Conservation (phyloP, 1,140 invertebrate genomes). For the Onthophagus taurus region DNA sequence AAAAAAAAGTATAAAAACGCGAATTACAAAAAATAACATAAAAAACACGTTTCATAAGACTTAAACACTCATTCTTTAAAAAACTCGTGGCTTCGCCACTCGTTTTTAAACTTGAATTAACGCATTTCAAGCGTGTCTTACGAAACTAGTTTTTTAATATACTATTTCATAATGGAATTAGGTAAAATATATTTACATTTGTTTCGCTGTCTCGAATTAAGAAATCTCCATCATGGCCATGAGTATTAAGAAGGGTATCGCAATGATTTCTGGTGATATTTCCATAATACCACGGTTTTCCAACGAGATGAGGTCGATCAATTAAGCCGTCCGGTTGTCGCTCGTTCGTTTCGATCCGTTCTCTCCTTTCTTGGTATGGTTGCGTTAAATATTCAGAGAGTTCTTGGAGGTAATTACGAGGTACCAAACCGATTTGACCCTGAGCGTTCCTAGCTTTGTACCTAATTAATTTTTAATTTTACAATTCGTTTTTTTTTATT, state of each 20-base stretch:
- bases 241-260: slow-evolving; percentile 86
- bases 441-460: slow-evolving; percentile 88
- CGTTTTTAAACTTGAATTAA: no score
- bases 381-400: slow-evolving; percentile 79
- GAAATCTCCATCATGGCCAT: slow-evolving; percentile 95
- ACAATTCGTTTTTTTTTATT: slow-evolving; percentile 1
- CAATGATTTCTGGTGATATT: slow-evolving; percentile 89
- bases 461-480: no score
- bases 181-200: slow-evolving; percentile 79
- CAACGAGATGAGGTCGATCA: slow-evolving; percentile 60
- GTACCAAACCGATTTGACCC: slow-evolving; percentile 87
- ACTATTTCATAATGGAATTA: no score
- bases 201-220: slow-evolving; percentile 97
- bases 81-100: no score
- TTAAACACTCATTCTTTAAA: no score
- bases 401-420: slow-evolving; percentile 92
- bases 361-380: slow-evolving; percentile 57
- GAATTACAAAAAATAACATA: no score
- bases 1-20: no score
- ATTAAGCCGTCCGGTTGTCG: slow-evolving; percentile 35
- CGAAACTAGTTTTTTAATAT: no score
- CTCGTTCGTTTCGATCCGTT: slow-evolving; percentile 39
- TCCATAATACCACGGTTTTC: slow-evolving; percentile 95
- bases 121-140: no score
- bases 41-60: no score